Conservation (phyloP, 2,113 vertebrate species). For the Scortum barcoo region DNA sequence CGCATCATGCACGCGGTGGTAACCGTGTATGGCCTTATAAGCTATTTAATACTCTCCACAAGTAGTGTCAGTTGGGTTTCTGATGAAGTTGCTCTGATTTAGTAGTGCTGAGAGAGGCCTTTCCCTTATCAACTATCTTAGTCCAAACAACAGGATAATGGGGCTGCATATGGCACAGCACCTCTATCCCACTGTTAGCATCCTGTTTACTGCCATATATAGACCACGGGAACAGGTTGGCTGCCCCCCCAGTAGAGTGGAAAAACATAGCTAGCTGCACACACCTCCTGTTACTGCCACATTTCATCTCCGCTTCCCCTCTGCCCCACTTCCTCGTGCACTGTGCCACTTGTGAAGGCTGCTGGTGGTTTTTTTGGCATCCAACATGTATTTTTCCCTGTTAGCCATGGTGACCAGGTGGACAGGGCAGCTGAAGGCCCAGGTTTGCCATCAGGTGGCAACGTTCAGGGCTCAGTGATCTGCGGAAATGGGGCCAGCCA, state of each 20-base stretch:
- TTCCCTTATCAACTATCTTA: conserved; percentile 2
- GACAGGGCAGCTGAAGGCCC: conserved; percentile 72
- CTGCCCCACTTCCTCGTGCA: conserved; percentile 56
- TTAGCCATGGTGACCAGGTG: conserved; percentile 73
- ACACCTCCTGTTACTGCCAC: conserved; percentile 63
- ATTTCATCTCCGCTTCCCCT: conserved; percentile 67
- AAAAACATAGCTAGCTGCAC: conserved; percentile 58
- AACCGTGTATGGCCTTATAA: conserved; percentile 5
- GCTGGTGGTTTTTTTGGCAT: conserved; percentile 52
- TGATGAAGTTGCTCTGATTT: conserved; percentile 5
- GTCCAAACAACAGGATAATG: conserved; percentile 43
- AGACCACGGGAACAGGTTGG: conserved; percentile 69
- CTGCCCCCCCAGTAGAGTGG: conserved; percentile 55
- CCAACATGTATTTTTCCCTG: conserved; percentile 21
- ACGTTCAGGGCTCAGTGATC: conserved; percentile 44
- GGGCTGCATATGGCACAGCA: conserved; percentile 61
- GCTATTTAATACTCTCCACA: conserved; percentile 10
- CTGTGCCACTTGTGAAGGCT: conserved; percentile 49
- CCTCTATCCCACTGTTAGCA: conserved; percentile 56
- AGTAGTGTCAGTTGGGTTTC: background rate
- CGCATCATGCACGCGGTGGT: background rate
- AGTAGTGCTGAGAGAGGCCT: conserved; percentile 22
- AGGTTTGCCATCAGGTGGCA: conserved; percentile 66
- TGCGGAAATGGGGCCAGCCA: conserved; percentile 50
- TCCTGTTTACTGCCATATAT: conserved; percentile 76